These are phyloP conservation scores for Protomyctophum bolini DNA, from an alignment of 2,113 vertebrate species.

Conservation along the genomic window DNA sequence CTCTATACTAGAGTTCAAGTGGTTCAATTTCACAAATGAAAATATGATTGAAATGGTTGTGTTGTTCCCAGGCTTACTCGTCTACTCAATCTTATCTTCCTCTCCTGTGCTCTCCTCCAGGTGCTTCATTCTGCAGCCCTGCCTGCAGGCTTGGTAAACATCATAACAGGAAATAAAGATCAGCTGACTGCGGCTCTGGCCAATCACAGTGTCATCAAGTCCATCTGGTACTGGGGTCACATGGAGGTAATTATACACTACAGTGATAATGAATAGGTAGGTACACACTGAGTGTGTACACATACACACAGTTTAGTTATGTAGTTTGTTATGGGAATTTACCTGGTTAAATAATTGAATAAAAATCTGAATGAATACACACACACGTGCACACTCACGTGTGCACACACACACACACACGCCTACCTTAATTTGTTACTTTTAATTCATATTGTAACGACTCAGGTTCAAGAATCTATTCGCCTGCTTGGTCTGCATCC, in stretches of 20 bases:
- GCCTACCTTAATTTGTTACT: not conserved
- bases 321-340: no score
- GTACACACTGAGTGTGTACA: not conserved
- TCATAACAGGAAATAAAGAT: conserved; percentile 83
- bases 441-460: not conserved
- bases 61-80: not conserved
- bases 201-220: conserved; percentile 87
- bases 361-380: not conserved
- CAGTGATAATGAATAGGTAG: no score
- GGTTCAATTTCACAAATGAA: not conserved
- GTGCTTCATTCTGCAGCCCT: conserved; percentile 82
- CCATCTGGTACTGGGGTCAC: conserved; percentile 91
- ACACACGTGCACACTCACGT: not conserved
- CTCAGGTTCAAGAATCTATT: no score
- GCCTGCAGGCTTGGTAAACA: conserved; percentile 84
- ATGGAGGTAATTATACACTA: conserved; percentile 73
- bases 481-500: no score
- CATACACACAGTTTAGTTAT: not conserved
- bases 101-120: conserved; percentile 58
- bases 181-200: conserved; percentile 85
- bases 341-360: not conserved
- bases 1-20: not conserved
- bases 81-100: not conserved
- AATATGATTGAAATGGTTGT: not conserved
- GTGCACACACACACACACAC: not conserved